Conservation (phyloP, 1,140 invertebrate genomes). For the Drosophila malerkotliana region DNA sequence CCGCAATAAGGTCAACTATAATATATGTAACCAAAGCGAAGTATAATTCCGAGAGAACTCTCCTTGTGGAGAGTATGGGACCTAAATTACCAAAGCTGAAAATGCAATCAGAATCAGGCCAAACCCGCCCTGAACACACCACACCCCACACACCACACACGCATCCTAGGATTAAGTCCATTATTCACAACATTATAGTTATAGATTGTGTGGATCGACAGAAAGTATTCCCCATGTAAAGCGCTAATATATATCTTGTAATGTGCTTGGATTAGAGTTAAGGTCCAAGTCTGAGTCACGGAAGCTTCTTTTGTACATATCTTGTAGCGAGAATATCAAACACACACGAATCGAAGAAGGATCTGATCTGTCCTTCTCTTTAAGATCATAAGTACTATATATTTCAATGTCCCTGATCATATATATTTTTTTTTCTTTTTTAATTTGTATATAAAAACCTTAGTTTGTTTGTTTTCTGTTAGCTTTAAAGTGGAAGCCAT, state of each 20-base stretch:
- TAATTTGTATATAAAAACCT: slow-evolving; percentile 37
- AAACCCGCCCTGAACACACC: background rate
- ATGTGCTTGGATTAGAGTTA: slow-evolving; percentile 39
- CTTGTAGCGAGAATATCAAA: slow-evolving; percentile 9
- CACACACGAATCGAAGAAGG: background rate
- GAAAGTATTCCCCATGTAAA: slow-evolving; percentile 31
- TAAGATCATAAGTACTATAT: background rate
- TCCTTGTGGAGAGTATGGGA: background rate
- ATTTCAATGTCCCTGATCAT: background rate
- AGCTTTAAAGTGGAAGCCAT: slow-evolving; percentile 67
- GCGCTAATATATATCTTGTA: slow-evolving; percentile 7
- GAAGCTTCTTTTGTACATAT: slow-evolving; percentile 51
- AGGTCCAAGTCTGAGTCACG: slow-evolving; percentile 26
- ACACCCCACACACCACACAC: slow-evolving; percentile 6
- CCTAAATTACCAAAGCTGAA: background rate
- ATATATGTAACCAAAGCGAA: background rate
- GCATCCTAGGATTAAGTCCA: slow-evolving; percentile 23
- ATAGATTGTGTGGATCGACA: slow-evolving; percentile 1
- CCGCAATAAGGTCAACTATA: background rate
- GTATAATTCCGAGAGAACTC: too few relatives aligned
- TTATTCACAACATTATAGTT: slow-evolving; percentile 11
- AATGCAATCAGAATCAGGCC: background rate
- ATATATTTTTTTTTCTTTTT: slow-evolving; percentile 17
- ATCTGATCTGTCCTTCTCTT: background rate
- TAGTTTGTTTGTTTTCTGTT: slow-evolving; percentile 37